phyloP scores from a whole-genome alignment of 2,113 vertebrate genomes.

The Hippolais icterina region DNA sequence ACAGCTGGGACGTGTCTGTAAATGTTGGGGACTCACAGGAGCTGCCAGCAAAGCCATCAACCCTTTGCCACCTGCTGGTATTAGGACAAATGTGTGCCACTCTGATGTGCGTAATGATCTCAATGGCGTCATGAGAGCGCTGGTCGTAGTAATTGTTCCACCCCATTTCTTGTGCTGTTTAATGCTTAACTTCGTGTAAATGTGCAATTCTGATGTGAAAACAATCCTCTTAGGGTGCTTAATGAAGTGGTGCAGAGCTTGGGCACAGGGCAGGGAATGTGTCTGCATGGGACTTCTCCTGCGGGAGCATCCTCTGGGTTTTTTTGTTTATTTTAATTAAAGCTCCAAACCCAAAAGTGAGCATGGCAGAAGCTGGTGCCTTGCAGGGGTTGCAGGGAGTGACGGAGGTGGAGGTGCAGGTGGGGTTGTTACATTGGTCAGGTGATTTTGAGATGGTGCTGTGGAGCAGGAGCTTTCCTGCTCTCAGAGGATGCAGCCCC shows the following conservation, averaged over 20 bases:
- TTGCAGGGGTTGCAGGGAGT: not conserved
- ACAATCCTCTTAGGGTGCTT: not conserved
- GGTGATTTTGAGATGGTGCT: not conserved
- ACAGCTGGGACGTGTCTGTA: not conserved
- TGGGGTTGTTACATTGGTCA: not conserved
- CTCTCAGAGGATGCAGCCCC: not conserved
- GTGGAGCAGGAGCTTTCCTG: not conserved
- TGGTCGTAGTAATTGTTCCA: not conserved
- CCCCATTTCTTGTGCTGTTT: not conserved
- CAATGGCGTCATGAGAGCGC: not conserved
- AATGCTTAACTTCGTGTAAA: not conserved
- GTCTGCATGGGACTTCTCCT: not conserved
- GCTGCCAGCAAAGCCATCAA: not conserved
- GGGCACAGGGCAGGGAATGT: too few species aligned
- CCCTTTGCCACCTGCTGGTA: not conserved
- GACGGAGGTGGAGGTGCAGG: not conserved
- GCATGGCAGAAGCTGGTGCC: not conserved
- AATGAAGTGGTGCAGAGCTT: not conserved
- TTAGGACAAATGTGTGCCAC: not conserved
- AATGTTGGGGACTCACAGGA: not conserved
- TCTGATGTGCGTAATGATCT: fast-evolving
- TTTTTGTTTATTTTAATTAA: not conserved
- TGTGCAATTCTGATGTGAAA: not conserved
- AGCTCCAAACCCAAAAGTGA: not conserved
- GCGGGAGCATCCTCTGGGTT: not conserved